Conservation (phyloP, 2,113 vertebrate genomes). For the Osmerus eperlanus region DNA sequence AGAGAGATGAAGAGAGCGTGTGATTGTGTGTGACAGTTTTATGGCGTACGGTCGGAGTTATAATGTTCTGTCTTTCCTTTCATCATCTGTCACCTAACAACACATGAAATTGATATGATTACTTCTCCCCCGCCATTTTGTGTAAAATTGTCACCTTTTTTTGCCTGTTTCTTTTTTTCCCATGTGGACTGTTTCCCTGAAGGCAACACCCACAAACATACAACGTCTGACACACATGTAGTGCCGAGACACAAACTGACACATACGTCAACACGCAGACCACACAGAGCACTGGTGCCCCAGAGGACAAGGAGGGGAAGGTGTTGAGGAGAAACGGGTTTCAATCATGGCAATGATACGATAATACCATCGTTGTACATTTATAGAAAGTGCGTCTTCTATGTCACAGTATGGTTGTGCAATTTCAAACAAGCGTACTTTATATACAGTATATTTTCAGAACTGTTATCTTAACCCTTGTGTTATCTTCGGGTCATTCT, state of each 20-base stretch:
- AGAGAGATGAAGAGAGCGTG: constrained; percentile 8
- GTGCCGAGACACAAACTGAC: neutral
- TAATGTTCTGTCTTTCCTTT: constrained; percentile 44
- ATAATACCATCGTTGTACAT: too few species aligned
- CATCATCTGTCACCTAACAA: constrained; percentile 53
- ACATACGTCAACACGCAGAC: constrained; percentile 3
- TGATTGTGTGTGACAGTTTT: constrained; percentile 47
- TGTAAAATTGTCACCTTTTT: constrained; percentile 59
- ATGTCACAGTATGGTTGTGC: too few species aligned
- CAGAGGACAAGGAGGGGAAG: too few species aligned
- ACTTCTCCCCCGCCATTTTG: constrained; percentile 43
- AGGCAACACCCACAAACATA: too few species aligned
- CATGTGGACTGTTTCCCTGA: neutral
- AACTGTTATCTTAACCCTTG: too few species aligned
- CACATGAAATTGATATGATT: constrained; percentile 47
- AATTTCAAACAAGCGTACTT: too few species aligned
- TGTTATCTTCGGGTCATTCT: too few species aligned
- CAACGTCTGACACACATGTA: too few species aligned
- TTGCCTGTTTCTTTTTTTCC: neutral
- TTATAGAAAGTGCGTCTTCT: too few species aligned
- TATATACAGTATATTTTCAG: too few species aligned
- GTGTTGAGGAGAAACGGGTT: too few species aligned
- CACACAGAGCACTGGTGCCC: constrained; percentile 40
- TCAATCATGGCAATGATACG: too few species aligned
- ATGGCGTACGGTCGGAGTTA: constrained; percentile 43